These are phyloP conservation scores for Cryptoprocta ferox DNA, from an alignment of 2,797 vertebrate genomes.

Conservation along the genomic window DNA sequence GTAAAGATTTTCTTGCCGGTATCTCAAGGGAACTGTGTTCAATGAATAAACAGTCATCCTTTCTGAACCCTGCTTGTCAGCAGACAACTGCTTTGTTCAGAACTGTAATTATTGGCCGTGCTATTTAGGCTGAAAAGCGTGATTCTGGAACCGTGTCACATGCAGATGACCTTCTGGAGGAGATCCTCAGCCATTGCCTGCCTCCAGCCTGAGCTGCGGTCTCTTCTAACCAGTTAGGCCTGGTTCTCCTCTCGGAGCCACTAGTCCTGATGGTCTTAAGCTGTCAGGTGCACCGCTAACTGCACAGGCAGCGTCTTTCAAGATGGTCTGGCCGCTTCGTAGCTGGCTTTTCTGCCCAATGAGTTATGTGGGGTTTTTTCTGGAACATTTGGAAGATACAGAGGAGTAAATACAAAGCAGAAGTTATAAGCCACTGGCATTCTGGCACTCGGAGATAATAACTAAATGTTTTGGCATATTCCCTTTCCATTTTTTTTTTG, in stretches of 20 bases:
- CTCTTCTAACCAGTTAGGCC: background rate
- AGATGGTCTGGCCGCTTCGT: background rate
- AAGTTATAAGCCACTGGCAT: background rate
- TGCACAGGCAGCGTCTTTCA: background rate
- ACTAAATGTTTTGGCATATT: constrained; percentile 21
- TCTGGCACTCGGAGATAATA: constrained; percentile 14
- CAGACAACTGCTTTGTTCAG: background rate
- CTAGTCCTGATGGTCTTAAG: background rate
- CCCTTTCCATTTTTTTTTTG: background rate
- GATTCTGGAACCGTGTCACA: background rate
- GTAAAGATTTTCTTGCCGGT: background rate
- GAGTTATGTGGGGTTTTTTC: background rate
- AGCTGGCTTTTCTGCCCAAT: background rate
- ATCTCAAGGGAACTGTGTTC: background rate
- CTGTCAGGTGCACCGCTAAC: background rate
- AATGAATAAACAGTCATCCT: background rate
- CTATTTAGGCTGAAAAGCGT: background rate
- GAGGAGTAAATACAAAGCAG: constrained; percentile 20
- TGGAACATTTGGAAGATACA: constrained; percentile 19
- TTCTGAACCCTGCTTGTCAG: background rate
- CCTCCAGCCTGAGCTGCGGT: background rate
- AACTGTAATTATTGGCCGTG: background rate
- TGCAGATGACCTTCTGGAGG: background rate
- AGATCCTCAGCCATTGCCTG: background rate
- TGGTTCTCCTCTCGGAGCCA: background rate